Evolutionary conservation across 2,797 vertebrate genomes (phyloP).

Genomic region (Semotilus atromaculatus): DNA sequence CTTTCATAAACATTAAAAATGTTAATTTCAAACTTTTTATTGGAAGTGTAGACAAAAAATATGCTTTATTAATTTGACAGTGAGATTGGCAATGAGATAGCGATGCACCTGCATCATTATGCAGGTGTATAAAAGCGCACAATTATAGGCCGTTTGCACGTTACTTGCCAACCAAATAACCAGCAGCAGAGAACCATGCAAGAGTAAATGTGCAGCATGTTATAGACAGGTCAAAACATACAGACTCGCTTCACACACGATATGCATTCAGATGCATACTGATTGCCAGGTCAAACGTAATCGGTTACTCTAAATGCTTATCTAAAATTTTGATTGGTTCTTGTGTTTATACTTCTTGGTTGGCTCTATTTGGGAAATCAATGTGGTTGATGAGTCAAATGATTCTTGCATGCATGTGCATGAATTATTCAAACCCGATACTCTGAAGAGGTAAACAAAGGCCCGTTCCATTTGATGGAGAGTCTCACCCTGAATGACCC

Average conservation of each 20-base stretch:
- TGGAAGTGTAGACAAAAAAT: not conserved
- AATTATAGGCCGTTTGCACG: not conserved
- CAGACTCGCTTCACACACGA: not conserved
- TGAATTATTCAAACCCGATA: conserved; percentile 56
- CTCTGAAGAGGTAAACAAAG: conserved; percentile 57
- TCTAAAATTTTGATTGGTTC: conserved; percentile 33
- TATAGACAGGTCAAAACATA: not conserved
- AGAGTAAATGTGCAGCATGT: not conserved
- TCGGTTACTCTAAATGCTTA: not conserved
- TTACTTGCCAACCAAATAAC: not conserved
- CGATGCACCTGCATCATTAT: not conserved
- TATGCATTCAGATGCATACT: not conserved
- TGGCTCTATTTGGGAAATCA: conserved; percentile 53
- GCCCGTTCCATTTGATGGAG: conserved; percentile 40
- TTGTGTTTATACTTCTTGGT: conserved; percentile 36
- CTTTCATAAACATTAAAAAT: not conserved
- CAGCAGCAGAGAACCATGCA: not conserved
- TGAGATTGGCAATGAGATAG: not conserved
- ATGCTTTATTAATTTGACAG: not conserved
- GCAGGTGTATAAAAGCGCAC: not conserved
- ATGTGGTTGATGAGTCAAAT: conserved; percentile 51
- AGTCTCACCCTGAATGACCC: conserved; percentile 35
- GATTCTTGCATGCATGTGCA: conserved; percentile 49
- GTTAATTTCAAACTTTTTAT: not conserved
- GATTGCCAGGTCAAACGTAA: conserved; percentile 35